phyloP scores from a whole-genome alignment of 2,797 vertebrate species.

The Ficedula albicollis region DNA sequence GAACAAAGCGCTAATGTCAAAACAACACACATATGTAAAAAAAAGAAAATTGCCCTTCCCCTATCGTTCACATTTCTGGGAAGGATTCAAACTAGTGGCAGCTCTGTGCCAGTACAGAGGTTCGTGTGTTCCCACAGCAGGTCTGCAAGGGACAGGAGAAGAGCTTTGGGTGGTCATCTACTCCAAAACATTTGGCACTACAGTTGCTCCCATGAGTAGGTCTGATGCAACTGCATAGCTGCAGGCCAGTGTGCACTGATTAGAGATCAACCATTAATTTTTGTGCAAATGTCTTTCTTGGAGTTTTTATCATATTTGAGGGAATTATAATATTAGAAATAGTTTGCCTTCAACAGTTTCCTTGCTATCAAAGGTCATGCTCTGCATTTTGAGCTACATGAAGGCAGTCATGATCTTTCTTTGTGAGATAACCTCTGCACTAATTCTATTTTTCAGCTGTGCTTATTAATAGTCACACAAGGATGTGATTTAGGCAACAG shows the following conservation, averaged over 20 bases:
- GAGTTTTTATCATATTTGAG: background rate
- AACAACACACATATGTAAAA: too few species aligned
- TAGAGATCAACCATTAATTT: background rate
- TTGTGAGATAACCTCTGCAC: background rate
- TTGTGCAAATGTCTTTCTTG: background rate
- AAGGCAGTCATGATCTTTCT: background rate
- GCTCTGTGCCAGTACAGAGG: background rate
- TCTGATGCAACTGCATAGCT: background rate
- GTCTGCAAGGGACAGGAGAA: background rate
- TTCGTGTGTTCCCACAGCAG: background rate
- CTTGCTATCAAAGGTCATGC: background rate
- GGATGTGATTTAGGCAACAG: background rate
- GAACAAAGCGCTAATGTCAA: background rate
- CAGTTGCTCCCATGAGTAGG: background rate
- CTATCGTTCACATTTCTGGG: background rate
- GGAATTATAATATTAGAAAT: background rate
- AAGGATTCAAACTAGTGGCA: background rate
- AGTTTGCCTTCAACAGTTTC: background rate
- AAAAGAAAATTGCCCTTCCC: accelerated
- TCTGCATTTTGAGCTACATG: background rate
- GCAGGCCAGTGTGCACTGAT: background rate
- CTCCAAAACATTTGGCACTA: background rate
- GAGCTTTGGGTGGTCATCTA: background rate
- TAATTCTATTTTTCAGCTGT: background rate
- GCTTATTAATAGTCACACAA: background rate